Evolutionary conservation across 2,113 vertebrate species (phyloP).

Genomic region (Lagopus muta): DNA sequence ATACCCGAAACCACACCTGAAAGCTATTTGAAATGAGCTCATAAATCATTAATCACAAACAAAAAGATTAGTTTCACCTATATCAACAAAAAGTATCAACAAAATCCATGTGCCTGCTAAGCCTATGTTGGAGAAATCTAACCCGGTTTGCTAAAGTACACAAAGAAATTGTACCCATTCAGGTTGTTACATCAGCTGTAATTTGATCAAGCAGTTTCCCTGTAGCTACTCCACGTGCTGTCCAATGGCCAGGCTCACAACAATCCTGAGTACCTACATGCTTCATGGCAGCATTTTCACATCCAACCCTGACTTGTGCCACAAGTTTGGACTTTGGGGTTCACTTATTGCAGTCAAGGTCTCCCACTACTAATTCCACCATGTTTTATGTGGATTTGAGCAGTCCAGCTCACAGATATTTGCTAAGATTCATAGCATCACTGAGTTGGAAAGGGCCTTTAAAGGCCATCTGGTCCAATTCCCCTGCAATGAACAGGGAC

Average conservation of each 20-base stretch:
- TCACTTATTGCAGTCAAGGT: not conserved
- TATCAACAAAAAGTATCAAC: not conserved
- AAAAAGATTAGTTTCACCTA: not conserved
- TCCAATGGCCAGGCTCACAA: not conserved
- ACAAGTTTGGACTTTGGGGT: rapidly evolving
- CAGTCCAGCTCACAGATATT: not conserved
- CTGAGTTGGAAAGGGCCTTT: too few relatives aligned
- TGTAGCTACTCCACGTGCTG: not conserved
- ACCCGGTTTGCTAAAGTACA: not conserved
- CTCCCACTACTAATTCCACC: not conserved
- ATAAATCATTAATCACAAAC: not conserved
- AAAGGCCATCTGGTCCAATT: too few relatives aligned
- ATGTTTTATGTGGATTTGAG: not conserved
- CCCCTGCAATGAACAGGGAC: too few relatives aligned
- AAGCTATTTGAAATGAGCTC: not conserved
- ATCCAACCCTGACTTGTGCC: not conserved
- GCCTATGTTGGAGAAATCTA: not conserved
- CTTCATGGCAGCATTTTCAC: not conserved
- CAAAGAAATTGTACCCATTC: not conserved
- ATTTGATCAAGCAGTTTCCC: not conserved
- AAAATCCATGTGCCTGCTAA: not conserved
- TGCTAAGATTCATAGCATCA: not conserved
- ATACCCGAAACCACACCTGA: not conserved
- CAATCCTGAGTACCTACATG: not conserved
- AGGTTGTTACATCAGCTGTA: not conserved